Conservation (phyloP, 64 coral and sea anemone genomes). For the Orbicella faveolata region DNA sequence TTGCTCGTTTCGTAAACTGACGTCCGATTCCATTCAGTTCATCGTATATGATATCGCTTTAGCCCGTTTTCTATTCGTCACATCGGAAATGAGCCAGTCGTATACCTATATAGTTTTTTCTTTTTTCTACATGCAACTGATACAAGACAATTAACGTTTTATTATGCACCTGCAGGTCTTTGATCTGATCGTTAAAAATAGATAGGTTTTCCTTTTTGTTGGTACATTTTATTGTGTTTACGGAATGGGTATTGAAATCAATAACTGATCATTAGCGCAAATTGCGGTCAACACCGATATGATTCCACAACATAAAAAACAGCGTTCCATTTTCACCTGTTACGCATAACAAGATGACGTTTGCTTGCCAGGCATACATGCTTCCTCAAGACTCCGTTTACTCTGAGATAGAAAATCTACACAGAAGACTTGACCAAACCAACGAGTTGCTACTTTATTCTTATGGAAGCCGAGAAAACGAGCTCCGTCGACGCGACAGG, state of each 20-base stretch:
- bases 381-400: neutral
- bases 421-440: constrained; percentile 29
- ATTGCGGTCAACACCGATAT: neutral
- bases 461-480: neutral
- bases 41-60: too few species aligned
- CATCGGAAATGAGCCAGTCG: too few species aligned
- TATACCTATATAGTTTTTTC: too few species aligned
- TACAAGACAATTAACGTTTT: too few species aligned
- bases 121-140: too few species aligned
- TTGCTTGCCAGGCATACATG: neutral
- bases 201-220: neutral
- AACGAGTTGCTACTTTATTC: constrained; percentile 6
- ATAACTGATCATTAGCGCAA: neutral
- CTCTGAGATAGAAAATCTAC: constrained; percentile 23
- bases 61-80: too few species aligned
- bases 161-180: neutral
- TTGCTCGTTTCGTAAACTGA: too few species aligned
- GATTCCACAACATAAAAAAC: too few species aligned
- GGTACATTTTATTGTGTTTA: neutral
- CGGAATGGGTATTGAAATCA: neutral
- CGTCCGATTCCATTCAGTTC: too few species aligned
- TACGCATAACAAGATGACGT: neutral
- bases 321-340: neutral
- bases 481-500: neutral
- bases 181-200: neutral